Percentiles rank a stretch among this genome's conserved stretches.
phyloP scores from a whole-genome alignment of 2,113 vertebrate genomes.

The Choloepus hoffmanni region DNA sequence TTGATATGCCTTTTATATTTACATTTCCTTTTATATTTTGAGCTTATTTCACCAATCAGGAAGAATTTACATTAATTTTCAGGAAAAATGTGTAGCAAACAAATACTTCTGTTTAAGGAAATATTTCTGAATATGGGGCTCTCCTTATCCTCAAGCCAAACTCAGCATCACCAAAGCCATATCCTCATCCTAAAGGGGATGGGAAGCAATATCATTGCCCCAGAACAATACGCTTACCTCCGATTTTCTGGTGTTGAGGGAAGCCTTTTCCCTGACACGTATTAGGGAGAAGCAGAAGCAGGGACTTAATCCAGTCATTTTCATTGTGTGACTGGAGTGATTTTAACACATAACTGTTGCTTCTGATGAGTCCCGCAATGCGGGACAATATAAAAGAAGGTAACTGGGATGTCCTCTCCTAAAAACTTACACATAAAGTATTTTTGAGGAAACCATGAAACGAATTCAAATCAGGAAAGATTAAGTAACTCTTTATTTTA shows the following conservation, averaged over 20 bases:
- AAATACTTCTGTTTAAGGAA: neutral
- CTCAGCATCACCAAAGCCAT: neutral
- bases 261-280: neutral
- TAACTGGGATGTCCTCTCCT: neutral
- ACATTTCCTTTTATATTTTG: neutral
- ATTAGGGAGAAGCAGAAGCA: neutral
- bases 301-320: fast-evolving
- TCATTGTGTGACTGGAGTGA: neutral
- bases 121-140: neutral
- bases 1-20: neutral
- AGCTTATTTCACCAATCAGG: neutral
- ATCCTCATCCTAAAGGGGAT: neutral
- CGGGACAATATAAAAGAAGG: no score
- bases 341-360: neutral
- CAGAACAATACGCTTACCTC: neutral
- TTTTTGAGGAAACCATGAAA: neutral
- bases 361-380: fast-evolving
- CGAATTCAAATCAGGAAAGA: neutral
- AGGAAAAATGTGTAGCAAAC: neutral
- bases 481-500: neutral
- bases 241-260: neutral
- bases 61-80: neutral
- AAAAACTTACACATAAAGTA: neutral
- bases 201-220: no score
- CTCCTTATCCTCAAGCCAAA: neutral